A percentile compares a stretch with the other conserved stretches of the same genome.
These are phyloP conservation scores for Melanostoma mellinum DNA, from an alignment of 2,888 invertebrate genomes.

Conservation along the genomic window DNA sequence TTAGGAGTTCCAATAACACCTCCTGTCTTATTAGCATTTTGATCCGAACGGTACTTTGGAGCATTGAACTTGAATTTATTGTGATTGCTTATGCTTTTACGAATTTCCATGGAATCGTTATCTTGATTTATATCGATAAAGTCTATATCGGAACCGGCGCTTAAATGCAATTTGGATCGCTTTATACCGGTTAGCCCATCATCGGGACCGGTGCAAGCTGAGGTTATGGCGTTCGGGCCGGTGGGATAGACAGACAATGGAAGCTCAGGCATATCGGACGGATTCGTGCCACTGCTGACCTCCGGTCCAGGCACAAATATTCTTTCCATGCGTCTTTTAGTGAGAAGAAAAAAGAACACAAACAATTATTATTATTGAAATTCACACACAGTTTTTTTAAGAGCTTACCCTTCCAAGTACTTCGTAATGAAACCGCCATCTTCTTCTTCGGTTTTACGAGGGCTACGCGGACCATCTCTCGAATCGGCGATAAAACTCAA, in stretches of 20 bases:
- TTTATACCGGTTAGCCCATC: slow-evolving; percentile 90
- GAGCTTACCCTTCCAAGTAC: slow-evolving; percentile 86
- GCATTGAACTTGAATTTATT: slow-evolving; percentile 78
- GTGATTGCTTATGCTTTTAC: slow-evolving; percentile 79
- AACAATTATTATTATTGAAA: not conserved
- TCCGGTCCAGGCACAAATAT: slow-evolving; percentile 79
- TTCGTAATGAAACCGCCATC: slow-evolving; percentile 87
- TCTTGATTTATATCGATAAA: slow-evolving; percentile 86
- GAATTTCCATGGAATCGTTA: slow-evolving; percentile 79
- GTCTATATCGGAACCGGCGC: slow-evolving; percentile 86
- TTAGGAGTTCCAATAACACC: slow-evolving; percentile 11
- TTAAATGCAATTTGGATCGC: slow-evolving; percentile 86
- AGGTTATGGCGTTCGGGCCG: slow-evolving; percentile 85
- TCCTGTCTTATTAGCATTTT: slow-evolving; percentile 76
- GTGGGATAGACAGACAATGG: slow-evolving; percentile 83
- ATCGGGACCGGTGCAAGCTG: slow-evolving; percentile 91
- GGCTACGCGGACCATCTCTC: slow-evolving; percentile 81
- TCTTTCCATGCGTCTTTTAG: slow-evolving; percentile 79
- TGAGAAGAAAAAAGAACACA: slow-evolving; percentile 6
- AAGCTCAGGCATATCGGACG: slow-evolving; percentile 87
- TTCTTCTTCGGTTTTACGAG: slow-evolving; percentile 81
- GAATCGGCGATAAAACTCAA: slow-evolving; percentile 86
- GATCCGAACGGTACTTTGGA: slow-evolving; percentile 75
- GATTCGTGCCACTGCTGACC: slow-evolving; percentile 87
- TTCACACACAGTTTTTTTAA: not conserved